Evolutionary conservation across 2,113 vertebrate genomes (phyloP), one percentile per base, ranked within the genome.

Genomic region (Paramormyrops kingsleyae): DNA sequence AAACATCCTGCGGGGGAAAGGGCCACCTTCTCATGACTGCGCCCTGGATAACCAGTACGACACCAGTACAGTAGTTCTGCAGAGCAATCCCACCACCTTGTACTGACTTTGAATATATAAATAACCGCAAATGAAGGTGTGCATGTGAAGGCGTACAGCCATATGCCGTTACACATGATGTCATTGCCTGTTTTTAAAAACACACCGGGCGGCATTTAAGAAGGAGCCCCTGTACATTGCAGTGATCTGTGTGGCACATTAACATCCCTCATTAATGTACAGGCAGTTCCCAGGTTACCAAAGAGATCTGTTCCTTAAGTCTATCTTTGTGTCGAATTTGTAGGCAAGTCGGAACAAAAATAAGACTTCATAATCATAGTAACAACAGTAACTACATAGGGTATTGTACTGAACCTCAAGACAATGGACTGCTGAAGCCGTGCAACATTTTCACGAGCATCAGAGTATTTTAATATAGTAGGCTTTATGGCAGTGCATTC

Each of bases 1-100:
- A 94, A 59, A 91, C 92, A 90, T 93, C 93, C 96, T 96, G 85
- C 59, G n/a, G 44, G 15, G 39, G 47, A 87, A 19, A 80, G 31
- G 42, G 74, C 35, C 74, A 19, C 74, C 15, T 39, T 80, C 31
- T 80, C 74, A 19, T 70, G 10, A 70, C 62, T 13, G 62, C 27
- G 10, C n/a, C n/a, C 62, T 70, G 27, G 39, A 44, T n/a, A 84
- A 47, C 83, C 39, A 53, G 47, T 10, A 27, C 3, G 46, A 47
- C 19, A n/a, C 62, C 62, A 27, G 62, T 31, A 31, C 27, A 31
- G n/a, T 12, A 31, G n/a, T 70, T 31, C 62, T 12, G 62, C 2
- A 31, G n/a, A 70, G 62, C 62, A 13, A 27, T 70, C 62, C 62
- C 62, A 31, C 62, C n/a, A 70, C 62, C 62, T 70, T 70, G n/a